Evolutionary conservation across 2,888 invertebrate species (phyloP), one percentile per base, ranked within the genome.

Genomic region (Tipula vernalis): DNA sequence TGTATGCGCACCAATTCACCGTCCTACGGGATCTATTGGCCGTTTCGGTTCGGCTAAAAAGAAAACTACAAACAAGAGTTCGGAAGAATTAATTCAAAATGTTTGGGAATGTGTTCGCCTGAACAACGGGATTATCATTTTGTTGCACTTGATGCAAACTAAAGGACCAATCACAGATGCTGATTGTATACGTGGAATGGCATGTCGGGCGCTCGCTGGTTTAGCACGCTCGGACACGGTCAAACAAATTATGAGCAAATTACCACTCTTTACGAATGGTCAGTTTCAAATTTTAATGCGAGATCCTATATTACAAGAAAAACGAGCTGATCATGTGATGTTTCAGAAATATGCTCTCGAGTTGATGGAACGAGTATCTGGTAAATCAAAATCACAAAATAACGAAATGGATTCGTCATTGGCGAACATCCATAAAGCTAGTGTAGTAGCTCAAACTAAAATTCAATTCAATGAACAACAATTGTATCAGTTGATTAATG

Each of bases 141-240:
- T 99, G 83, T 92, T 98, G 13, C 96, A 97, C 87, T 93, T 98
- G 88, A 95, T 99, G 95, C 95, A 96, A 92, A 95, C 96, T 13
- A 98, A 98, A 92, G 95, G 96, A 0, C 99, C 99, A 0, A 97
- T 99, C 87, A 98, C 98, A 1, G 99, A 99, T 92, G 99, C 99
- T 15, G 99, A 99, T 92, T 95, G 96, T 57, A 95, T 99, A 89
- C 94, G 99, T 86, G 97, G 98, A 3, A 93, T 99, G 89, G 98
- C 99, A 0, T 99, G 99, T 90, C 94, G 96, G 89, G 98, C 98
- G 4, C 92, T 99, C 85, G 97, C 97, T 42, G 99, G 99, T 0
- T 93, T 99, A 44, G 97, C 98, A 0, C 93, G 99, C n/a, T 97
- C 97, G 87, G 97, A 98, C 90, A 97, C 97, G 86, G 96, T 99